Base-by-base conservation (phyloP, 2,888 invertebrate genomes). In the Morinoia aosen region DNA sequence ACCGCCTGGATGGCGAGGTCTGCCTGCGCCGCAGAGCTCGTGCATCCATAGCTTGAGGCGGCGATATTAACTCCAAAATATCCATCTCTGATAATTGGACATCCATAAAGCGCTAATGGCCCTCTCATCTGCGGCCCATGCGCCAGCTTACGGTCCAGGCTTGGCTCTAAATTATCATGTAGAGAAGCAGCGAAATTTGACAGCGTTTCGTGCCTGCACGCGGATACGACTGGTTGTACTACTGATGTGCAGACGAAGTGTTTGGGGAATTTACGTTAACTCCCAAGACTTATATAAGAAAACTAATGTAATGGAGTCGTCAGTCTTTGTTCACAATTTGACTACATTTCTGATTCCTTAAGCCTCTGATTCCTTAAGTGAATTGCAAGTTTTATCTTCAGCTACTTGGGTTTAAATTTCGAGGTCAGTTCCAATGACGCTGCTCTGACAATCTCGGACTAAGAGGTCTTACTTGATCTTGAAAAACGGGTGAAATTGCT, bases 71-170 rank as follows among this genome's bases (percentile, higher is more conserved):
- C 93, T 93, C 93, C 57, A 93, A 57, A 93, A 93, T 93, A 93
- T 93, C 93, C 93, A 93, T 93, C 93, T 93, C 93, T 93, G 93
- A 93, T 93, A 93, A 93, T 93, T 93, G 93, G n/a, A 93, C 93
- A 93, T 93, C 93, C 93, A 93, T 93, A 93, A 93, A 93, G 93
- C 93, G 56, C 93, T 93, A 93, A 93, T 93, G 58, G 93, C 93
- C 93, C 93, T 93, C 48, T 93, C 93, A 93, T 93, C 93, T 57
- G 56, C 33, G 58, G n/a, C 58, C 48, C 93, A 93, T 93, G 93
- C 93, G 93, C 39, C n/a, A 56, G 93, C 93, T 93, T 93, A 57
- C 93, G 93, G 57, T 56, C 93, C 57, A 57, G 57, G 14, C 90
- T 90, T 90, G 40, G 48, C 90, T 90, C 14, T 48, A 90, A 90